A percentile compares a stretch with the other conserved stretches of the same genome.
Evolutionary conservation across 2,113 vertebrate species (phyloP).

Genomic region (Deroptyus accipitrinus): DNA sequence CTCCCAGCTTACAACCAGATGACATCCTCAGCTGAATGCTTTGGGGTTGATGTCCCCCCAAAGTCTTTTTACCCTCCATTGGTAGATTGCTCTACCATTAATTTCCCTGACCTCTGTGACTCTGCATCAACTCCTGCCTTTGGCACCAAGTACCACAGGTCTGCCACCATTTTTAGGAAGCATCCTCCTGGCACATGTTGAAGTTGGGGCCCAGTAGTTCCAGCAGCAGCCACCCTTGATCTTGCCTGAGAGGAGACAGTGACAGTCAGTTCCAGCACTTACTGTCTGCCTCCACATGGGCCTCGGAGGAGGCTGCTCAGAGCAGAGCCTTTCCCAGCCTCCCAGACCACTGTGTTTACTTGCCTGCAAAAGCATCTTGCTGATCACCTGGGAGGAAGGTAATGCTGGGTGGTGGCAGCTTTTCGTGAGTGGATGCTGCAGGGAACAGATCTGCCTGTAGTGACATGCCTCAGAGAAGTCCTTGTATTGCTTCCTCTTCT

Average conservation of each 20-base stretch:
- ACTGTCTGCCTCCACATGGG: rapidly evolving
- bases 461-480: not conserved
- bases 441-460: not conserved
- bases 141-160: not conserved
- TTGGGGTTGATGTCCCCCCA: not conserved
- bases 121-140: not conserved
- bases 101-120: not conserved
- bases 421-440: not conserved
- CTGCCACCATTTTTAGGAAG: not conserved
- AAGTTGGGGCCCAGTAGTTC: not conserved
- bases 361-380: not conserved
- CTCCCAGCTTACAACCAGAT: not conserved
- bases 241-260: not conserved
- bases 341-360: too few species aligned
- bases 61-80: not conserved
- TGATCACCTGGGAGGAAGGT: not conserved
- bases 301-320: not conserved
- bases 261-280: rapidly evolving
- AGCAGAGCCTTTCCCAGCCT: not conserved
- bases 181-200: not conserved
- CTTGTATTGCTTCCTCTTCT: not conserved
- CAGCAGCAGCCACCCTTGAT: not conserved
- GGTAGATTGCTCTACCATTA: not conserved
- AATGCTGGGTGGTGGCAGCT: rapidly evolving
- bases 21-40: not conserved